Conservation (phyloP, 1,140 invertebrate genomes). For the Acromyrmex heyeri region DNA sequence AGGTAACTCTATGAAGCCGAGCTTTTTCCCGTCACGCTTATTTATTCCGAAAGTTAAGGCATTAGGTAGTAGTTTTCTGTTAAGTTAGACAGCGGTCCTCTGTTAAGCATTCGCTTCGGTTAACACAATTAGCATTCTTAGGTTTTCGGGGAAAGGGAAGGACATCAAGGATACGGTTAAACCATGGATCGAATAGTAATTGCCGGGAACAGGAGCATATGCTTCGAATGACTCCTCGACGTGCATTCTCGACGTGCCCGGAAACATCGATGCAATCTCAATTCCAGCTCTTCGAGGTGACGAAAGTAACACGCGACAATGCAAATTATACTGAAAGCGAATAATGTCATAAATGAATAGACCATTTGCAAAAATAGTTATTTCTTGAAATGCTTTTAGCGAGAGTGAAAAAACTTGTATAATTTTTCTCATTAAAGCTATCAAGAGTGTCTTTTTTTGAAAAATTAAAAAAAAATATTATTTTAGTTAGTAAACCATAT, state of each 20-base stretch:
- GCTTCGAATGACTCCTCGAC: constrained; percentile 36
- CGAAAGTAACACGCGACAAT: constrained; percentile 13
- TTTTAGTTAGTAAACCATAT: too few relatives aligned
- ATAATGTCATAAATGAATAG: too few relatives aligned
- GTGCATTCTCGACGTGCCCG: constrained; percentile 19
- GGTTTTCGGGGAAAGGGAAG: not conserved
- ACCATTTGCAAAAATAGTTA: too few relatives aligned
- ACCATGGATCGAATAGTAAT: constrained; percentile 62
- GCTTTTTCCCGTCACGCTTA: constrained; percentile 23
- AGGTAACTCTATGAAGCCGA: constrained; percentile 33
- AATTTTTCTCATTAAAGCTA: too few relatives aligned
- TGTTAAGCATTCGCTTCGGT: constrained; percentile 27
- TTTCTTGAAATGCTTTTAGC: too few relatives aligned
- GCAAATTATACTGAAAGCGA: not conserved
- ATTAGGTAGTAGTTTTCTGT: constrained; percentile 17
- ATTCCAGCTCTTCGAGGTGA: not conserved
- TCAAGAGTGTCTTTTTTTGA: too few relatives aligned
- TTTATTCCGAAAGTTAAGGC: constrained; percentile 58
- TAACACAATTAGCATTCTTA: constrained; percentile 51
- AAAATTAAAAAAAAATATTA: too few relatives aligned
- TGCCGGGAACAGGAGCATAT: constrained; percentile 46
- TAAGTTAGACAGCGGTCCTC: constrained; percentile 13
- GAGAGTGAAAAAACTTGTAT: too few relatives aligned
- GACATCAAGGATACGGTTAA: constrained; percentile 55
- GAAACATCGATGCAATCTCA: constrained; percentile 47